A percentile compares a stretch with the other conserved stretches of the same genome.
phyloP scores from a whole-genome alignment of 2,113 vertebrate genomes.

The Ammodytes marinus region DNA sequence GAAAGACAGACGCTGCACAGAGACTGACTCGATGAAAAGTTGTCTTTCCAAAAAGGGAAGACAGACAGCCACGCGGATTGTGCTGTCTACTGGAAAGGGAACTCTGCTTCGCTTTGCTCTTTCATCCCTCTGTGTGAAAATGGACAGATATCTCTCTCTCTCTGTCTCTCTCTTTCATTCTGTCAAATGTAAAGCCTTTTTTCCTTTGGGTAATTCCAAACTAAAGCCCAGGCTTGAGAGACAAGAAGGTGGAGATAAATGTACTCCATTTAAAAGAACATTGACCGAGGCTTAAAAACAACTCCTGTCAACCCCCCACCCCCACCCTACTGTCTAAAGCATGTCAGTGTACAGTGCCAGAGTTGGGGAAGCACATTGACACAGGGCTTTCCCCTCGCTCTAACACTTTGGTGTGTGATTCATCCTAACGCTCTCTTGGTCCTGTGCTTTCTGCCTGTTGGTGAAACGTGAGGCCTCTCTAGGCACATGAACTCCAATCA shows the following conservation, averaged over 20 bases:
- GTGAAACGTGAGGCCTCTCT: conserved; percentile 10
- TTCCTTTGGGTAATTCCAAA: conserved; percentile 43
- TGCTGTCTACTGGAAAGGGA: conserved; percentile 49
- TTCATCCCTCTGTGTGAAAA: conserved; percentile 42
- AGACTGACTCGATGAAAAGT: conserved; percentile 49
- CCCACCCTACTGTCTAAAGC: conserved; percentile 34
- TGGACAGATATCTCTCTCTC: conserved; percentile 29
- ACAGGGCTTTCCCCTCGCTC: not conserved
- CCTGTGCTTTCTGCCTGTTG: conserved; percentile 46
- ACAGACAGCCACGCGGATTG: conserved; percentile 41
- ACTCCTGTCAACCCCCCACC: not conserved
- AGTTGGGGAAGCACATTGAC: conserved; percentile 22
- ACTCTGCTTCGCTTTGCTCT: conserved; percentile 50
- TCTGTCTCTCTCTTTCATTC: conserved; percentile 40
- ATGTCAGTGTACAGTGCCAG: conserved; percentile 56
- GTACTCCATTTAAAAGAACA: conserved; percentile 54
- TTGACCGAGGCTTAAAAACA: conserved; percentile 18
- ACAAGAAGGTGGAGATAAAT: conserved; percentile 54
- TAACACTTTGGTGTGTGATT: conserved; percentile 20
- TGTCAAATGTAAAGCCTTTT: conserved; percentile 58
- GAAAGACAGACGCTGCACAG: conserved; percentile 31
- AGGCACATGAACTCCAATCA: conserved; percentile 5
- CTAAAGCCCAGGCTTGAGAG: conserved; percentile 18
- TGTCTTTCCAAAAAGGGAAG: conserved; percentile 39
- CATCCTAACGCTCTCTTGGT: conserved; percentile 23